Evolutionary conservation across 2,113 vertebrate species (phyloP), one percentile per base, ranked within the genome.

Genomic region (Nothoprocta perdicaria): DNA sequence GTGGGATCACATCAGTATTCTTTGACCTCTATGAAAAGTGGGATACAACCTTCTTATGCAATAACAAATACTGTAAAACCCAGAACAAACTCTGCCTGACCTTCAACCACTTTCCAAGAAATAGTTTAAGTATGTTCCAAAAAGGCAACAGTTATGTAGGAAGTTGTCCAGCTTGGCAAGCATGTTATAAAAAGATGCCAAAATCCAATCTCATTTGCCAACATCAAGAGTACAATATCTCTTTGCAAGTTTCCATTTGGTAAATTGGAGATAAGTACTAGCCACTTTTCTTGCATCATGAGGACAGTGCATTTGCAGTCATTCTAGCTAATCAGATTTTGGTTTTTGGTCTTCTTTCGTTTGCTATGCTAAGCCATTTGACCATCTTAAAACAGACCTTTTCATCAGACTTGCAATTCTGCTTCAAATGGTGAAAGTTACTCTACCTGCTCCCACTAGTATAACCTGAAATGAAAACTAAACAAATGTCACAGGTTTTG

Each of bases 41-140:
- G 76, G 60, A 82, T 87, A 80, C 14, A 65, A 71, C 16, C 27
- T 46, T 38, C 50, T 83, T 67, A 93, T 48, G 69, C 75, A 90
- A 78, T 50, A 94, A 71, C n/a, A 94, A 92, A 88, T 80, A 80
- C 33, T 88, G 52, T 65, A 86, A 91, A 94, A 57, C 9, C 21
- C 41, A 79, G 46, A 41, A 80, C 67, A 88, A 95, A 88, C 82
- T 90, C 80, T 83, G 77, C 21, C 69, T 79, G 69, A 90, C n/a
- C 40, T 94, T 58, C 58, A 77, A n/a, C 40, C 38, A 61, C 80
- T 94, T 93, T 93, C 88, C 80, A 92, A 83, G 80, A 88, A 93
- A 90, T 40, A 75, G 41, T 81, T 93, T n/a, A 91, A 90, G 65
- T 38, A 33, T 90, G 93, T 95, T 94, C 86, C 88, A 84, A 88